phyloP scores from a whole-genome alignment of 2,113 vertebrate species.

The Piprites chloris region DNA sequence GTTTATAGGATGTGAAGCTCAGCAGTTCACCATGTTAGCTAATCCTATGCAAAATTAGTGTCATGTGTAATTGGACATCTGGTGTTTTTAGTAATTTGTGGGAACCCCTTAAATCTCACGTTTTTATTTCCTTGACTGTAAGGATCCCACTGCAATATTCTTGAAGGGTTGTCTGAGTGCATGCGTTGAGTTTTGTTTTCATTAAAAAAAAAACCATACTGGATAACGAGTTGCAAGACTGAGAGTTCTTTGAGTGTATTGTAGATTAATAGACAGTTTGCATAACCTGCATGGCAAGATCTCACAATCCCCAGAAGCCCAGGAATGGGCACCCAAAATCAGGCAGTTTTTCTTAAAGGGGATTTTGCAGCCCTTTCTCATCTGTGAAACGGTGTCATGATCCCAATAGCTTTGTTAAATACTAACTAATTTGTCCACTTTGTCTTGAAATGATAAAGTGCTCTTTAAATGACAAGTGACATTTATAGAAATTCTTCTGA shows the following conservation, averaged over 20 bases:
- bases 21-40: not conserved
- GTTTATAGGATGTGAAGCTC: not conserved
- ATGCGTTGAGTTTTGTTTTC: not conserved
- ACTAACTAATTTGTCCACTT: not conserved
- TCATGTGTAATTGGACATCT: not conserved
- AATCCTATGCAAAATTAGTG: not conserved
- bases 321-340: not conserved
- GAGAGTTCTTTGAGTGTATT: not conserved
- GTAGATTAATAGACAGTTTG: not conserved
- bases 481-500: not conserved
- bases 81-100: not conserved
- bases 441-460: not conserved
- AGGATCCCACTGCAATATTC: not conserved
- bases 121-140: not conserved
- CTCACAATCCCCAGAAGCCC: not conserved
- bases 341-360: not conserved
- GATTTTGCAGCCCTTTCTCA: not conserved
- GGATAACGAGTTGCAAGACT: not conserved
- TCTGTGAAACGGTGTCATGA: not conserved
- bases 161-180: not conserved
- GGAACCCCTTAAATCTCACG: not conserved
- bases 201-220: not conserved
- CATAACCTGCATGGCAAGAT: not conserved
- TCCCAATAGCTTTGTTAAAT: not conserved
- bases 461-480: not conserved